A percentile compares a stretch with the other conserved stretches of the same genome.
These are phyloP conservation scores for Chironex yamaguchii DNA, from an alignment of 30 jellyfish, hydroid and myxozoan species.

Conservation along the genomic window DNA sequence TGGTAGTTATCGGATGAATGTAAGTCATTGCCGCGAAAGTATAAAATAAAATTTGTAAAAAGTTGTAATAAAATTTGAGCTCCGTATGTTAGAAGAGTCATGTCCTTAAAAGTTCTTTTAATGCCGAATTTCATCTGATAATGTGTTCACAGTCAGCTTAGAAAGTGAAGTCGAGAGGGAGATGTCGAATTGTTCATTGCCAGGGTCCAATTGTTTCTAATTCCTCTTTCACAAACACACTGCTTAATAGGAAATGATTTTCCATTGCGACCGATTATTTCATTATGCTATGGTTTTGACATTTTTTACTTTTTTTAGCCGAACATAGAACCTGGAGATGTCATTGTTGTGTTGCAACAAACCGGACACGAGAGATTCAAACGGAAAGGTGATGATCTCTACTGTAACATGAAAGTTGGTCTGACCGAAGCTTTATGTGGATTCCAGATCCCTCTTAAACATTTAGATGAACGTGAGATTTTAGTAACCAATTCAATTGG, in stretches of 20 bases:
- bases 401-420: slow-evolving; percentile 79
- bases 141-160: too few relatives aligned
- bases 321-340: slow-evolving; percentile 97
- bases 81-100: too few relatives aligned
- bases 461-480: slow-evolving; percentile 92
- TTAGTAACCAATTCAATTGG: slow-evolving; percentile 83
- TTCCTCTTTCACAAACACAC: background rate
- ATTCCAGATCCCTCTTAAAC: slow-evolving; percentile 91
- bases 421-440: slow-evolving; percentile 97
- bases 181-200: background rate
- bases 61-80: too few relatives aligned
- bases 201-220: background rate
- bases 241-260: background rate
- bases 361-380: slow-evolving; percentile 75
- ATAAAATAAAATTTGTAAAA: too few relatives aligned
- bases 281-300: background rate
- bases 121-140: too few relatives aligned
- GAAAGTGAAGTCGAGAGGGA: too few relatives aligned
- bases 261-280: background rate
- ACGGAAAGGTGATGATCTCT: slow-evolving; percentile 89
- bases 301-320: slow-evolving; percentile 60
- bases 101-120: too few relatives aligned
- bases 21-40: too few relatives aligned
- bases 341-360: slow-evolving; percentile 86
- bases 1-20: too few relatives aligned